Evolutionary conservation across 2,113 vertebrate species (phyloP).

Genomic region (Eurypyga helias): DNA sequence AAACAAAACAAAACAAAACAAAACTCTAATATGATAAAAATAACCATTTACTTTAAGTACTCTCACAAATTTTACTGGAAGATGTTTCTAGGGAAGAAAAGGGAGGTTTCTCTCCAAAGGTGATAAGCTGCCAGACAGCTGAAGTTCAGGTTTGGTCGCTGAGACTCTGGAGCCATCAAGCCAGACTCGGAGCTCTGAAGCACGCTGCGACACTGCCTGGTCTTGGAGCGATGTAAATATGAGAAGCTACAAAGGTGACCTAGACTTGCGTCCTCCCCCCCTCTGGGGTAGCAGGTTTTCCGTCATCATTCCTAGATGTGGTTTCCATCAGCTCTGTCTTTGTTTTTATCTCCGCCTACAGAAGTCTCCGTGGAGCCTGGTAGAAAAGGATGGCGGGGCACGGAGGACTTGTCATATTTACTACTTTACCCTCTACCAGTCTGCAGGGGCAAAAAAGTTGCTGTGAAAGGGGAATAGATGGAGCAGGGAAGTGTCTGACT

Average conservation of each 20-base stretch:
- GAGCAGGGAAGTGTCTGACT: neutral
- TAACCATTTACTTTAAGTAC: neutral
- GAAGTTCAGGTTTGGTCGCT: neutral
- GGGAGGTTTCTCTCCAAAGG: neutral
- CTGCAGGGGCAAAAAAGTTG: neutral
- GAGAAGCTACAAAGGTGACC: conserved; percentile 15
- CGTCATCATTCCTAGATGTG: neutral
- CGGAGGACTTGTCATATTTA: neutral
- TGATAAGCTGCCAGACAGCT: neutral
- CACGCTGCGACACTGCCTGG: fast-evolving
- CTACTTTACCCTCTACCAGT: conserved; percentile 15
- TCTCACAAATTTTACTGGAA: neutral
- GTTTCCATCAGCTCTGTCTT: neutral
- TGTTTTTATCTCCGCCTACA: conserved; percentile 2
- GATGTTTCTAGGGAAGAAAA: neutral
- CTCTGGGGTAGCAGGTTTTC: neutral
- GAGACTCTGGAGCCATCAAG: neutral
- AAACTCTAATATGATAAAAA: neutral
- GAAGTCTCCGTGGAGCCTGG: neutral
- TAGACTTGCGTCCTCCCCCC: neutral
- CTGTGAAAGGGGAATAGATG: conserved; percentile 4
- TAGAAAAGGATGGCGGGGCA: conserved; percentile 17
- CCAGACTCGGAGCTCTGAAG: neutral
- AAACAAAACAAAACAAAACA: neutral
- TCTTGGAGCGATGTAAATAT: fast-evolving